Conservation (phyloP, 2,113 vertebrate genomes). For the Protobothrops flavoviridis region DNA sequence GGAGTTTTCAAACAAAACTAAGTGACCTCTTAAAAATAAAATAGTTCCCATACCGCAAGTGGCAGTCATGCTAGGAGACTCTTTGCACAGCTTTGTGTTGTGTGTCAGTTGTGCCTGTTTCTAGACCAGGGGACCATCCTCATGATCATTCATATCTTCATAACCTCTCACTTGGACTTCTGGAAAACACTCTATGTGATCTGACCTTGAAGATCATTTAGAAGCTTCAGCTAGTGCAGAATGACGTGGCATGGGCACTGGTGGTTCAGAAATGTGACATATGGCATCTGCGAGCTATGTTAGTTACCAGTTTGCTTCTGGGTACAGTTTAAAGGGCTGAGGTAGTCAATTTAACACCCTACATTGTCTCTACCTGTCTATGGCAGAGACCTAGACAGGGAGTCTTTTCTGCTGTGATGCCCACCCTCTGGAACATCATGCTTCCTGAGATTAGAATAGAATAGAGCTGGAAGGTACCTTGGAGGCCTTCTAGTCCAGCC, state of each 20-base stretch:
- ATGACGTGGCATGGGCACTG: not conserved
- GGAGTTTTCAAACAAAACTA: not conserved
- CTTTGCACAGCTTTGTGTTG: not conserved
- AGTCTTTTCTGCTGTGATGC: too few species aligned
- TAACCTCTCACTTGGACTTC: not conserved
- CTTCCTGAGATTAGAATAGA: too few species aligned
- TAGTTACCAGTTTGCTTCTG: not conserved
- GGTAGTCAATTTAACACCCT: not conserved
- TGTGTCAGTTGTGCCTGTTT: not conserved
- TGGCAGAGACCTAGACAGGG: not conserved
- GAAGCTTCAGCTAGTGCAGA: not conserved
- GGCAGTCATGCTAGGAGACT: not conserved
- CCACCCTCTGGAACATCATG: too few species aligned
- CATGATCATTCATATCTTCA: not conserved
- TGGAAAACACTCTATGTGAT: too few species aligned
- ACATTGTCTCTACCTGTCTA: not conserved
- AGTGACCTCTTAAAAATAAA: not conserved
- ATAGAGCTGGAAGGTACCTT: too few species aligned
- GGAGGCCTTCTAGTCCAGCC: too few species aligned
- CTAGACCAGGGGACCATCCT: not conserved
- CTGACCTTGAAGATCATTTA: not conserved
- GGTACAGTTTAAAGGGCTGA: not conserved
- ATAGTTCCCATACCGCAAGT: not conserved
- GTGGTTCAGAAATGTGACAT: not conserved
- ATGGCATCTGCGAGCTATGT: not conserved